Percentiles rank a stretch among this genome's conserved stretches.
These are phyloP conservation scores for Clarias pachynema DNA, from an alignment of 2,797 vertebrate species.

Conservation along the genomic window DNA sequence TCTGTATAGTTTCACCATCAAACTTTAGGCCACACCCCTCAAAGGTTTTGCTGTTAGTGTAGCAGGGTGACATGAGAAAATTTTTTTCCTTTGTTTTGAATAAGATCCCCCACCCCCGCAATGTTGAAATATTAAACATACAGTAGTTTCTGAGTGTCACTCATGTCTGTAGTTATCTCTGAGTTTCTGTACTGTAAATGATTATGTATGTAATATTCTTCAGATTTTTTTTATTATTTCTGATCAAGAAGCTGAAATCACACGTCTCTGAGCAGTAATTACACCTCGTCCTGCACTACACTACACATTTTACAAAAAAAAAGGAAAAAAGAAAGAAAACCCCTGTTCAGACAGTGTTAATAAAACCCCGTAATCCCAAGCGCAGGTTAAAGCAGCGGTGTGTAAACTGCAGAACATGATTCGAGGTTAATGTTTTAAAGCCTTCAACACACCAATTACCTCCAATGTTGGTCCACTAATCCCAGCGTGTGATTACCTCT, in stretches of 20 bases:
- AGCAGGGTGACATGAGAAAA: too few species aligned
- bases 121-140: too few species aligned
- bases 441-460: slow-evolving; percentile 8
- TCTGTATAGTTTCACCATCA: too few species aligned
- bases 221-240: not conserved
- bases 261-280: not conserved
- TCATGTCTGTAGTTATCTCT: not conserved
- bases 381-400: not conserved
- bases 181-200: not conserved
- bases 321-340: not conserved
- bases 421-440: not conserved
- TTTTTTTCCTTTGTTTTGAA: too few species aligned
- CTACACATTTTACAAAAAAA: not conserved
- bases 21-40: too few species aligned
- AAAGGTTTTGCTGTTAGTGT: too few species aligned
- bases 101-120: too few species aligned
- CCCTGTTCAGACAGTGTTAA: not conserved
- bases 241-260: not conserved
- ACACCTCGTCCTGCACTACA: not conserved
- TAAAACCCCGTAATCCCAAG: not conserved
- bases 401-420: not conserved
- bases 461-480: not conserved
- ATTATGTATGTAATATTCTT: not conserved
- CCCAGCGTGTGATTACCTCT: not conserved
- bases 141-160: not conserved